These are phyloP conservation scores for Sigmodon hispidus DNA, from an alignment of 2,113 vertebrate genomes.

Conservation along the genomic window DNA sequence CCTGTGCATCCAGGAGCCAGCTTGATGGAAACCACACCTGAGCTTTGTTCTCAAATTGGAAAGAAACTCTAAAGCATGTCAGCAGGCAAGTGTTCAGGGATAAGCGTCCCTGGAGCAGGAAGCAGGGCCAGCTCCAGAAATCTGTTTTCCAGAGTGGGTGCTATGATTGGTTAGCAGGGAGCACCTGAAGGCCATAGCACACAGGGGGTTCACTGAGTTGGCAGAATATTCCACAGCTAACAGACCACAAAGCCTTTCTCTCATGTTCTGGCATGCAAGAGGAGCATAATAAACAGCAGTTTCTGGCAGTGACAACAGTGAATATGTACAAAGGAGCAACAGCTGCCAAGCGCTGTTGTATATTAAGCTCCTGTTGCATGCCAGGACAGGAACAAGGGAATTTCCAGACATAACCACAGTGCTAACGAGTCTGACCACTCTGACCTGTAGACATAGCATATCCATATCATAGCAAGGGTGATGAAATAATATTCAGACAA, in stretches of 20 bases:
- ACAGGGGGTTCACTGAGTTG: neutral
- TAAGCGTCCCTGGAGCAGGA: neutral
- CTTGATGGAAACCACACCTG: neutral
- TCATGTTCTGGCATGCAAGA: neutral
- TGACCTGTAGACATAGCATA: neutral
- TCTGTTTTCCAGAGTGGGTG: neutral
- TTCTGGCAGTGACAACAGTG: neutral
- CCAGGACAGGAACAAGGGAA: neutral
- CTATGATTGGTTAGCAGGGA: neutral
- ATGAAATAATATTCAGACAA: constrained; percentile 18
- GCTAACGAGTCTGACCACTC: neutral
- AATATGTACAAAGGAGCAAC: neutral
- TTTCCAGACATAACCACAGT: neutral
- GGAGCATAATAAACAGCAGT: neutral
- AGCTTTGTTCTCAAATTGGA: neutral
- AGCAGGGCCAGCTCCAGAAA: neutral
- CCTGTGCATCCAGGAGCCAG: neutral
- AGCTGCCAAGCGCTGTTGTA: neutral
- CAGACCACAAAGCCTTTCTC: neutral
- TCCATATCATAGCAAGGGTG: neutral
- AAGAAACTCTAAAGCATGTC: neutral
- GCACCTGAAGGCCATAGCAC: neutral
- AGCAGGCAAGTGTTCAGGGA: neutral
- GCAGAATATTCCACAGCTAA: neutral
- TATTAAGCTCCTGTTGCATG: neutral